phyloP scores from a whole-genome alignment of 2,797 vertebrate species.

The Chelidonichthys spinosus region DNA sequence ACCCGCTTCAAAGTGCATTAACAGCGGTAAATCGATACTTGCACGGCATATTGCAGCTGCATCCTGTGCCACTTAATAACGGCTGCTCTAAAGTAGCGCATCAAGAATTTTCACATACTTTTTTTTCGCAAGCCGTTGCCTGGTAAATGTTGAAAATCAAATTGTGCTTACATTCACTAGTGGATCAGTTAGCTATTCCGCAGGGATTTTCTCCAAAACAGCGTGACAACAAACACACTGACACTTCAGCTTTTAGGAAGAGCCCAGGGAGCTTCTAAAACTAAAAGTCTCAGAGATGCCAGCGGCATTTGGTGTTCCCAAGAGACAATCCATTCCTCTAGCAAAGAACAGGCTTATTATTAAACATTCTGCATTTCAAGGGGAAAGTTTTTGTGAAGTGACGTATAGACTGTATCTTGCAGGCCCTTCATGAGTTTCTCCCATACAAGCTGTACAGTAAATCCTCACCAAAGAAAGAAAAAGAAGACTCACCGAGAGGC shows the following conservation, averaged over 20 bases:
- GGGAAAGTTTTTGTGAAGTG: conserved; percentile 32
- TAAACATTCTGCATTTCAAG: conserved; percentile 44
- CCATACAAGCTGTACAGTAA: conserved; percentile 2
- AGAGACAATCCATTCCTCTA: conserved; percentile 55
- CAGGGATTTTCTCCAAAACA: conserved; percentile 58
- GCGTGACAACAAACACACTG: conserved; percentile 67
- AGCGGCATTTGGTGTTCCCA: conserved; percentile 52
- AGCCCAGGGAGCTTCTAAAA: conserved; percentile 56
- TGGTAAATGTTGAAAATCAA: conserved; percentile 61
- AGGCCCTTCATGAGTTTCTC: conserved; percentile 9
- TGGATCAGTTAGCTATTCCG: conserved; percentile 56
- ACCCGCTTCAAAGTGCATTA: conserved; percentile 24
- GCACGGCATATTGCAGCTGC: conserved; percentile 24
- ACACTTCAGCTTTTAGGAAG: conserved; percentile 52
- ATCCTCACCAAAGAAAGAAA: neutral
- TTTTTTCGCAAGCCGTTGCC: conserved; percentile 51
- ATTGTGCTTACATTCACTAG: conserved; percentile 44
- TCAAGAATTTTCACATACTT: conserved; percentile 60
- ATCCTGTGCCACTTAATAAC: conserved; percentile 40
- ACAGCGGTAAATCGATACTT: conserved; percentile 21
- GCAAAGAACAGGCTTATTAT: conserved; percentile 44
- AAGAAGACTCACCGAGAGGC: conserved; percentile 90
- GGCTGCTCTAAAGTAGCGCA: conserved; percentile 21
- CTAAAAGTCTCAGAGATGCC: conserved; percentile 57
- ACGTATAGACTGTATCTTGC: conserved; percentile 6